Evolutionary conservation across 2,113 vertebrate genomes (phyloP).

Genomic region (Jacana jacana): DNA sequence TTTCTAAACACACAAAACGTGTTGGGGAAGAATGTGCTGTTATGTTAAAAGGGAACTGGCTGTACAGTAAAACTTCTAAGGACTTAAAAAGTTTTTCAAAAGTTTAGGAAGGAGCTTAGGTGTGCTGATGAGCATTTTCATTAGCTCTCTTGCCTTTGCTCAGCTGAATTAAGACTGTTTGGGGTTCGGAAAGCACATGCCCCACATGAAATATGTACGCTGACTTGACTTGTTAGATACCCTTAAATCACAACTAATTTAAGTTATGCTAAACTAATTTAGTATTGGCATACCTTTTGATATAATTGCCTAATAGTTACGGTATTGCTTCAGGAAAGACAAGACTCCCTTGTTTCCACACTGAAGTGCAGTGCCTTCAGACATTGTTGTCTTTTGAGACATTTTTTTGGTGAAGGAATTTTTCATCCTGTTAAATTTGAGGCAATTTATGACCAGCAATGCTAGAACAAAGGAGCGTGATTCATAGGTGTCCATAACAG

Average conservation of each 20-base stretch:
- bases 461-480: neutral
- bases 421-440: neutral
- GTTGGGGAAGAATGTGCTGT: neutral
- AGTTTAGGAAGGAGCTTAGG: neutral
- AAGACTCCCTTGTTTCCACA: neutral
- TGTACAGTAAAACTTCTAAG: neutral
- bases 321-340: neutral
- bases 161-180: neutral
- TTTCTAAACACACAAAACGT: neutral
- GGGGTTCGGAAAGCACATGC: fast-evolving
- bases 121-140: neutral
- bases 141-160: neutral
- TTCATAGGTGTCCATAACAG: neutral
- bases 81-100: neutral
- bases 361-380: neutral
- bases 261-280: neutral
- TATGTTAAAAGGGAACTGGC: neutral
- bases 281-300: neutral
- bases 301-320: neutral
- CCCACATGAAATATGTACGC: neutral
- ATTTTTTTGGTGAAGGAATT: neutral
- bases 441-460: neutral
- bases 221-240: neutral
- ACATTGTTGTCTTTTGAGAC: neutral
- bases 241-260: neutral